Evolutionary conservation across 2,888 invertebrate species (phyloP), one percentile per base, ranked within the genome.

Genomic region (Erebia palarica): DNA sequence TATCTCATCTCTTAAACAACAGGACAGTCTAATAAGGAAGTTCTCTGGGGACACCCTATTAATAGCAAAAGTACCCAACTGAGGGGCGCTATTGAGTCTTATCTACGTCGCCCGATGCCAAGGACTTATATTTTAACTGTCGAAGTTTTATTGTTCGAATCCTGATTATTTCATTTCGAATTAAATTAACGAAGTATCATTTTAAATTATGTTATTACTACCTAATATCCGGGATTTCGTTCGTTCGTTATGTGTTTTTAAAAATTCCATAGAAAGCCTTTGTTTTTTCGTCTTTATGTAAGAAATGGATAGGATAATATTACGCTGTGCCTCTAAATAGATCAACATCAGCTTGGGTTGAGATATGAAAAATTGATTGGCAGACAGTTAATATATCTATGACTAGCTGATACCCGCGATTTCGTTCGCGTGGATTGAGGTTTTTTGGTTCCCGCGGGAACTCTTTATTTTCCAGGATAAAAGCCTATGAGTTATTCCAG

Each of bases 51-150:
- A 80, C 84, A 85, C 89, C 76, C 75, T 86, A 84, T 85, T 90
- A 90, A 88, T 89, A 87, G 89, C 85, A 84, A 82, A 85, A 88
- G 89, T 87, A 85, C 85, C 80, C 81, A 83, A 84, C 82, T 81
- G 84, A 86, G 86, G 88, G 86, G 86, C 83, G 85, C 83, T 85
- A 80, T 84, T 84, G 85, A 86, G 86, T 87, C 89, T 91, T 91
- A 91, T 91, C 91, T 79, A 81, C 84, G 81, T 82, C 83, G 83
- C 81, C 87, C 87, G 82, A 84, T 86, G 84, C 81, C 87, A 83
- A 84, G 84, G 86, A 89, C 86, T 91, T 87, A 89, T 89, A 87
- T 91, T 36, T 91, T 91, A 91, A 92, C 89, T 91, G 91, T 90
- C 84, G 85, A 92, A 92, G 90, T 92, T 91, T 89, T 90, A 92